A percentile compares a stretch with the other conserved stretches of the same genome.
These are phyloP conservation scores for Actinernus sp. DNA, from an alignment of 92 coral and sea anemone species.

Conservation along the genomic window DNA sequence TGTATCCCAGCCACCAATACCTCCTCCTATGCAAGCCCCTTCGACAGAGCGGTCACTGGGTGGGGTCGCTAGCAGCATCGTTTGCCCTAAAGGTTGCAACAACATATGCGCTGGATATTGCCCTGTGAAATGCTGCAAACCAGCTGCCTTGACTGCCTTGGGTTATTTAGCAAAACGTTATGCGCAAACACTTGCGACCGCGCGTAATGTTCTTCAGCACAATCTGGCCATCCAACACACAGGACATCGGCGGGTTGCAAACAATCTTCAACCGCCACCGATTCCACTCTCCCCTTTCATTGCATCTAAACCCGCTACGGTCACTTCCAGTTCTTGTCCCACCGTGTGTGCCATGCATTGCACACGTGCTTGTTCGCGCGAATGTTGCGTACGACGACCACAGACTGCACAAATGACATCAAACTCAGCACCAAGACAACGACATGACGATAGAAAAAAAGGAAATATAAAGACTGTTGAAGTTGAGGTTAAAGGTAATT, in stretches of 20 bases:
- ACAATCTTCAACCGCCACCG: slow-evolving; percentile 55
- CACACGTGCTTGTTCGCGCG: slow-evolving; percentile 76
- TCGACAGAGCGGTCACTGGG: too few species aligned
- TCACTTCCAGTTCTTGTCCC: slow-evolving; percentile 71
- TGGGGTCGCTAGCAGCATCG: slow-evolving; percentile 27
- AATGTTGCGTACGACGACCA: slow-evolving; percentile 79
- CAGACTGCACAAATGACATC: too few species aligned
- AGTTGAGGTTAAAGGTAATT: slow-evolving; percentile 37
- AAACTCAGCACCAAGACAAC: too few species aligned
- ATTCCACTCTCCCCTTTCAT: slow-evolving; percentile 45
- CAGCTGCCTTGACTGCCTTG: slow-evolving; percentile 36
- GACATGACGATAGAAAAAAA: slow-evolving; percentile 6
- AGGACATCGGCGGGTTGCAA: slow-evolving; percentile 1
- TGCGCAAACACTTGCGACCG: neutral
- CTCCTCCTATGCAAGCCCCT: slow-evolving; percentile 9
- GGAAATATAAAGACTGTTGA: slow-evolving; percentile 1
- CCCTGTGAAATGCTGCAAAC: slow-evolving; percentile 82
- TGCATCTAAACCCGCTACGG: slow-evolving; percentile 8
- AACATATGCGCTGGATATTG: slow-evolving; percentile 69
- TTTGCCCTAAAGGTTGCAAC: slow-evolving; percentile 67
- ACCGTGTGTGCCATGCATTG: slow-evolving; percentile 75
- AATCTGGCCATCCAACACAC: neutral
- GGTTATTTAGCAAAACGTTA: slow-evolving; percentile 48
- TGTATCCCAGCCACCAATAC: too few species aligned
- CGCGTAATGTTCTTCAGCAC: neutral